A percentile compares a stretch with the other conserved stretches of the same genome.
These are phyloP conservation scores for Parnassius smintheus DNA, from an alignment of 2,888 invertebrate genomes.

Conservation along the genomic window DNA sequence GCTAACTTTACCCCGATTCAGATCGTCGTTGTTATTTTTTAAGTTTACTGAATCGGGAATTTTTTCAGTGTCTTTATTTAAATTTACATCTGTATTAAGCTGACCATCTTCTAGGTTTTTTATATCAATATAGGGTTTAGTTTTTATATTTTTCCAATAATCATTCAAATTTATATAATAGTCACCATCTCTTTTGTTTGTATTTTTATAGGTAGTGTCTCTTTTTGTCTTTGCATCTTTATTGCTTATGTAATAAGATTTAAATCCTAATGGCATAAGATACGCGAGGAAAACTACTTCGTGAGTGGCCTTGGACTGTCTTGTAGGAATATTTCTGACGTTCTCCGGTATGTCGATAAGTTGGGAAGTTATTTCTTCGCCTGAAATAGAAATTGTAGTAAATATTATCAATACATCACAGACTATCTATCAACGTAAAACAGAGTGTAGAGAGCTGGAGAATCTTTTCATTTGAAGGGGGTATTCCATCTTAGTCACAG, in stretches of 20 bases:
- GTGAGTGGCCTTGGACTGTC: conserved; percentile 82
- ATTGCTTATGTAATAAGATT: conserved; percentile 79
- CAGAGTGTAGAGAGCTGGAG: too few relatives aligned
- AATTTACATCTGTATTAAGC: not conserved
- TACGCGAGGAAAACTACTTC: conserved; percentile 88
- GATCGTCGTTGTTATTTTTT: not conserved
- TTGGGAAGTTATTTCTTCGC: conserved; percentile 81
- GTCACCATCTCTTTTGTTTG: conserved; percentile 24
- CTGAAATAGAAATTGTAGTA: conserved; percentile 45
- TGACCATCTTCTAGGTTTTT: conserved; percentile 36
- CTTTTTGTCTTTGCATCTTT: conserved; percentile 36
- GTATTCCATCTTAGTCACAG: too few relatives aligned
- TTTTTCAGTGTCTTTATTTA: conserved; percentile 2
- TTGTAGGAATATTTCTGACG: conserved; percentile 80
- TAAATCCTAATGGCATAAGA: conserved; percentile 84
- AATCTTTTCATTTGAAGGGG: too few relatives aligned
- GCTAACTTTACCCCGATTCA: too few relatives aligned
- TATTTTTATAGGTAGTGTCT: not conserved
- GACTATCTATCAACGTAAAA: too few relatives aligned
- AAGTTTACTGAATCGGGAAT: conserved; percentile 16
- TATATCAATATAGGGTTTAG: conserved; percentile 39
- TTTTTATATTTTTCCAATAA: conserved; percentile 41
- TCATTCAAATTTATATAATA: conserved; percentile 42
- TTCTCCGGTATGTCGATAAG: conserved; percentile 82
- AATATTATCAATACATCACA: too few relatives aligned